phyloP scores from a whole-genome alignment of 2,113 vertebrate species.

The Xyrauchen texanus region DNA sequence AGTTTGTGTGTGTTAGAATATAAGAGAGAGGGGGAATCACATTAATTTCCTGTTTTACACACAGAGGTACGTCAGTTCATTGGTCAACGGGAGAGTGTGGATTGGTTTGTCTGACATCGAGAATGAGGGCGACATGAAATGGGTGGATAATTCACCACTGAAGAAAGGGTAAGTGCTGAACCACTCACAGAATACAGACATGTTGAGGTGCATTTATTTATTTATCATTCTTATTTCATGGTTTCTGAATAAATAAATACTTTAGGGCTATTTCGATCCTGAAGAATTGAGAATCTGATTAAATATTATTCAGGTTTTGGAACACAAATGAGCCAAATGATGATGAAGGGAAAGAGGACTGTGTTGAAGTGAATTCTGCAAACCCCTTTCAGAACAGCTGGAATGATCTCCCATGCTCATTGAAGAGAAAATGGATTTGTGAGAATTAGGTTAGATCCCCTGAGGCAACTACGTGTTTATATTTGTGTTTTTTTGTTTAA shows the following conservation, averaged over 20 bases:
- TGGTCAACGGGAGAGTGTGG: background rate
- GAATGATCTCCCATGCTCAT: constrained; percentile 1
- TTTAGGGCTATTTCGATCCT: too few species aligned
- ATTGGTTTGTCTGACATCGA: background rate
- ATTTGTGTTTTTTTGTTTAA: too few species aligned
- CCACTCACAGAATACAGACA: background rate
- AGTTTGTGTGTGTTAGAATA: too few species aligned
- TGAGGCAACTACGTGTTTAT: too few species aligned
- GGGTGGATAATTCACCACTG: background rate
- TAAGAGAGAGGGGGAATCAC: background rate
- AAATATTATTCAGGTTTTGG: constrained; percentile 14
- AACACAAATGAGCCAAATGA: too few species aligned
- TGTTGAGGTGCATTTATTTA: too few species aligned
- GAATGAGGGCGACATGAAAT: background rate
- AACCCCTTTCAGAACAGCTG: background rate
- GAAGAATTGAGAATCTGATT: background rate
- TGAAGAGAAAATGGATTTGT: background rate
- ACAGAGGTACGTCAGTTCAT: background rate
- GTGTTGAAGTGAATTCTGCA: background rate
- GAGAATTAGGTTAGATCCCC: background rate
- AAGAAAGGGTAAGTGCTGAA: background rate
- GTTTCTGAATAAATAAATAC: background rate
- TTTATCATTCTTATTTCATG: too few species aligned
- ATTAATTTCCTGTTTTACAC: background rate
- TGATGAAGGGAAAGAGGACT: background rate